Evolutionary conservation across 1,140 invertebrate species (phyloP), one percentile per base, ranked within the genome.

Genomic region (Bradynema listronoti): DNA sequence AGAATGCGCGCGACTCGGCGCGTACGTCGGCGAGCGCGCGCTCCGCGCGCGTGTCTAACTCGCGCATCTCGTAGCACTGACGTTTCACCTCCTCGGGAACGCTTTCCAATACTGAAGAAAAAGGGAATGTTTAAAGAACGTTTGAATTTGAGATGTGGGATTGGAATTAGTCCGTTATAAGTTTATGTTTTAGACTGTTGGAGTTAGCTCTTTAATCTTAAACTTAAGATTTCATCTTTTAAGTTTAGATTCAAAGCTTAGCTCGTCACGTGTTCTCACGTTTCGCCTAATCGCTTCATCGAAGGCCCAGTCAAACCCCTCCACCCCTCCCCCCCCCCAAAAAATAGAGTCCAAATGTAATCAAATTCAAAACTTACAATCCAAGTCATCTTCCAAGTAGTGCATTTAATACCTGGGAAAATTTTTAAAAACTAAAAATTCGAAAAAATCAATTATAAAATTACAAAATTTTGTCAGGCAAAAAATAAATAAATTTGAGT

Each of bases 331-430:
- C n/a, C n/a, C n/a, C n/a, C n/a, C n/a, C n/a, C n/a, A n/a, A n/a
- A n/a, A n/a, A n/a, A n/a, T n/a, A n/a, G n/a, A n/a, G n/a, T n/a
- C n/a, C n/a, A n/a, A n/a, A n/a, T n/a, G n/a, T n/a, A n/a, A n/a
- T n/a, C n/a, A 64, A 9, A 61, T 30, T 19, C 6, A 36, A 36
- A 51, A 64, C 34, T 7, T 51, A 63, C 61, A 65, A 52, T 63
- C 61, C 34, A 63, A 11, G 14, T 46, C n/a, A 45, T 63, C 61
- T 50, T 63, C 61, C 22, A 63, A 45, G 39, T 63, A 63, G 50
- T 63, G 62, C 61, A 63, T 63, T 33, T 45, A 25, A 4, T 1
- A 7, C 7, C 22, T 16, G 22, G n/a, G 14, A 51, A 51, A 33
- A 7, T 1, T 25, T 19, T 51, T n/a, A 19, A 51, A 14, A 51